Conservation (phyloP, 2,797 vertebrate genomes). For the Xiphophorus birchmanni region DNA sequence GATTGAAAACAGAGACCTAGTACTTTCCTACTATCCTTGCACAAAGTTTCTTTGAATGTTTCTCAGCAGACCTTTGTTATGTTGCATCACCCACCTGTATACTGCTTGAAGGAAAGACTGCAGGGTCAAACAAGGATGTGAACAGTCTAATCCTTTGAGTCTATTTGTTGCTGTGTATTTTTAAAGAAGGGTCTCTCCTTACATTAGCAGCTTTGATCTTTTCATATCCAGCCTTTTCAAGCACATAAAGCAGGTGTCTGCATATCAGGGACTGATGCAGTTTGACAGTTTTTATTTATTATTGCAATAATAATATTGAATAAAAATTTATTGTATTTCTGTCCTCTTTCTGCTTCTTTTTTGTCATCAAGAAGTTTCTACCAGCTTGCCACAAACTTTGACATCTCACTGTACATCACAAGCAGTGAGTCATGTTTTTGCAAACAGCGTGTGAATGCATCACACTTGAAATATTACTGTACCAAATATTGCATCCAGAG, state of each 20-base stretch:
- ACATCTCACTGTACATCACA: background rate
- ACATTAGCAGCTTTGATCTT: background rate
- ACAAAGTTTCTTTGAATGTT: background rate
- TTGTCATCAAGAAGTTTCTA: background rate
- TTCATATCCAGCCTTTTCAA: background rate
- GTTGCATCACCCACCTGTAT: conserved; percentile 13
- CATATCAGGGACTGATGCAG: background rate
- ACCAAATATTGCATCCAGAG: background rate
- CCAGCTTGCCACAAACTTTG: background rate
- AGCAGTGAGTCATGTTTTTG: background rate
- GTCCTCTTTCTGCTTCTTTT: background rate
- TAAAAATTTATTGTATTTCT: background rate
- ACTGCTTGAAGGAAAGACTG: conserved; percentile 30
- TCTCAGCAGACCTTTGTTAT: background rate
- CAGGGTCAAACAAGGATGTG: conserved; percentile 45
- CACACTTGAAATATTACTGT: background rate
- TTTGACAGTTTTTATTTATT: background rate
- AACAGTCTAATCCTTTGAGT: conserved; percentile 45
- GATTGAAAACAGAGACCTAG: background rate
- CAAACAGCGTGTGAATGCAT: background rate
- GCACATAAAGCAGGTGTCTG: background rate
- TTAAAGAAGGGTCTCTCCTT: background rate
- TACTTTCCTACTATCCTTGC: background rate
- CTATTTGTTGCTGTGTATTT: conserved; percentile 30
- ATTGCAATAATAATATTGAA: background rate